Evolutionary conservation across 2,888 invertebrate genomes (phyloP), one percentile per base, ranked within the genome.

Genomic region (Synanthedon vespiformis): DNA sequence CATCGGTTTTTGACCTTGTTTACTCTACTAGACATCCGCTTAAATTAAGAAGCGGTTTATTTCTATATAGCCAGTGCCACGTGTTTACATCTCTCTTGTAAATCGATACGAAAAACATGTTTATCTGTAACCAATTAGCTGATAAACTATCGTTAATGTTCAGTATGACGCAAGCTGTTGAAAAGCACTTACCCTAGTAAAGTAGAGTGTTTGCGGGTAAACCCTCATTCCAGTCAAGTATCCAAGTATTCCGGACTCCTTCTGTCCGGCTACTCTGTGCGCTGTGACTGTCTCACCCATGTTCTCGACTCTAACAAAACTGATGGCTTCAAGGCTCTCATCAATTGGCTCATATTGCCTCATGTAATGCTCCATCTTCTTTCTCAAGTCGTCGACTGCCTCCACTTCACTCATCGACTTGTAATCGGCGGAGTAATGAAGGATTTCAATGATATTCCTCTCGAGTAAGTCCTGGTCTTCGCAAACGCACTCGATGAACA

Each of bases 401-500:
- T 91, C 89, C 44, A 91, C 92, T 44, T 91, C 90, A 52, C 92
- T 92, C 93, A 95, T 93, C 50, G 91, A 90, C 55, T 90, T 90
- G 80, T 97, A 97, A 72, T 97, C 97, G 2, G 94, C 94, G 59
- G 95, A 95, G 78, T 94, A 93, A 54, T 93, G 92, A 60, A 96
- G 91, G 57, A 96, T 95, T 73, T 95, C 94, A 72, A 88, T 83
- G 56, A 88, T 88, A 64, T 87, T 86, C 54, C 81, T 72, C 59
- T 88, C 87, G 3, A 88, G 76, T 0, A 88, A 58, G 52, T 79
- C 81, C 52, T 87, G 84, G 59, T 97, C 95, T 63, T 96, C 94
- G 80, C 97, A 96, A 58, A 96, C 91, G 74, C 95, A 95, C 77
- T 98, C 97, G 59, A 98, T 92, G 84, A 97, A 97, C 72, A 98